These are phyloP conservation scores for Sitta europaea DNA, from an alignment of 2,113 vertebrate species.

Conservation along the genomic window DNA sequence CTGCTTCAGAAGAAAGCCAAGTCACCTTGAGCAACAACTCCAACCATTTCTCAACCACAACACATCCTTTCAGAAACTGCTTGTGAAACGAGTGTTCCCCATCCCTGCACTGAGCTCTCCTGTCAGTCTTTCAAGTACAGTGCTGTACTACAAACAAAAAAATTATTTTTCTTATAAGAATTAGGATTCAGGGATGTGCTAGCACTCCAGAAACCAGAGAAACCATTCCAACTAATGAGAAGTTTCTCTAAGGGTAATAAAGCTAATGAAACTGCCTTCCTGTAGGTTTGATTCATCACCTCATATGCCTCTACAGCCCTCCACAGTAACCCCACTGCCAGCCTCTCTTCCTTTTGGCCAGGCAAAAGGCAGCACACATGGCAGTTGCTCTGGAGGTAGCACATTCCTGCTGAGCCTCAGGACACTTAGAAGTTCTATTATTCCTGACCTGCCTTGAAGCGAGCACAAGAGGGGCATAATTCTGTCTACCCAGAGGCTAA, in stretches of 20 bases:
- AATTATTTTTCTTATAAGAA: not conserved
- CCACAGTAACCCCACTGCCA: not conserved
- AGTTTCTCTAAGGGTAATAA: not conserved
- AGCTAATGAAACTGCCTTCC: not conserved
- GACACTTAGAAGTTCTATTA: not conserved
- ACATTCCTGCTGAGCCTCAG: not conserved
- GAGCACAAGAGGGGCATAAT: accelerated
- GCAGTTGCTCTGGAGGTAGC: not conserved
- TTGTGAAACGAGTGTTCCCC: not conserved
- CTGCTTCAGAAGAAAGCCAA: not conserved
- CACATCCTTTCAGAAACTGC: not conserved
- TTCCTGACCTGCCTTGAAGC: not conserved
- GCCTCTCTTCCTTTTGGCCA: not conserved
- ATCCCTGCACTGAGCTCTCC: not conserved
- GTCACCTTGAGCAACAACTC: not conserved
- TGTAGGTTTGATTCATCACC: not conserved
- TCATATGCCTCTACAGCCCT: not conserved
- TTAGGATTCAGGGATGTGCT: not conserved
- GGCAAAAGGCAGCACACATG: not conserved
- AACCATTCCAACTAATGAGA: not conserved
- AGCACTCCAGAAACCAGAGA: not conserved
- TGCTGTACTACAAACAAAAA: not conserved
- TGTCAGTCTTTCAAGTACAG: not conserved
- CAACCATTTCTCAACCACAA: not conserved
- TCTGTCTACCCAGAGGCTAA: not conserved